Percentiles rank a stretch among this genome's conserved stretches.
Evolutionary conservation across 2,888 invertebrate genomes (phyloP).

Genomic region (Epirrhoe tristata): DNA sequence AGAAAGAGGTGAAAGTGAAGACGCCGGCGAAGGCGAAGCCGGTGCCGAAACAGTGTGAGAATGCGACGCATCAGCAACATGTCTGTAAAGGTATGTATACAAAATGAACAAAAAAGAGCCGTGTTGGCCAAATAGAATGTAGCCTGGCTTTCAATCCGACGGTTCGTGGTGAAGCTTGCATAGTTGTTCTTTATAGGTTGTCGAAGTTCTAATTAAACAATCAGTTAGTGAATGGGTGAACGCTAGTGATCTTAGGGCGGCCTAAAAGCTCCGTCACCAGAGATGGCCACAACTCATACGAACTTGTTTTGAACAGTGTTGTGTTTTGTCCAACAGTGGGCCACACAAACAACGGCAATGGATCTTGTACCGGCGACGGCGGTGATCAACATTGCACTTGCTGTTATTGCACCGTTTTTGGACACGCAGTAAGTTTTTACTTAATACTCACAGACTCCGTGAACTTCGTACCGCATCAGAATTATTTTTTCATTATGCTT

Average conservation of each 20-base stretch:
- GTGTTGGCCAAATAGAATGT: no score
- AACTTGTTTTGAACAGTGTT: no score
- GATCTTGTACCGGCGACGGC: constrained; percentile 65
- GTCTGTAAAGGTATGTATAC: constrained; percentile 73
- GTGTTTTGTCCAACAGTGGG: constrained; percentile 58
- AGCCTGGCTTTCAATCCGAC: no score
- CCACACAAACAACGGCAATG: constrained; percentile 53
- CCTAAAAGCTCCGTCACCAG: no score
- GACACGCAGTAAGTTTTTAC: constrained; percentile 86
- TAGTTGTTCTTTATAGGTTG: no score
- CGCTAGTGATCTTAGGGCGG: no score
- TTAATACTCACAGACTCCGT: not conserved
- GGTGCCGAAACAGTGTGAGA: constrained; percentile 70
- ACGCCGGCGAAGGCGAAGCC: constrained; percentile 59
- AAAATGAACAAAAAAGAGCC: not conserved
- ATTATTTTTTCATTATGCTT: no score
- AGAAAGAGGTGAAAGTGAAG: constrained; percentile 43
- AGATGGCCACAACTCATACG: no score
- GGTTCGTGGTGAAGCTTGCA: no score
- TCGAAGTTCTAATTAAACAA: no score
- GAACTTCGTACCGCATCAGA: no score
- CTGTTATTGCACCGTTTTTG: constrained; percentile 93
- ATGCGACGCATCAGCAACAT: constrained; percentile 73
- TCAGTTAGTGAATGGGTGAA: not conserved
- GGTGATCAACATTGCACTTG: constrained; percentile 87